Base-by-base conservation (phyloP, 2,113 vertebrate species). In the Sus scrofa region DNA sequence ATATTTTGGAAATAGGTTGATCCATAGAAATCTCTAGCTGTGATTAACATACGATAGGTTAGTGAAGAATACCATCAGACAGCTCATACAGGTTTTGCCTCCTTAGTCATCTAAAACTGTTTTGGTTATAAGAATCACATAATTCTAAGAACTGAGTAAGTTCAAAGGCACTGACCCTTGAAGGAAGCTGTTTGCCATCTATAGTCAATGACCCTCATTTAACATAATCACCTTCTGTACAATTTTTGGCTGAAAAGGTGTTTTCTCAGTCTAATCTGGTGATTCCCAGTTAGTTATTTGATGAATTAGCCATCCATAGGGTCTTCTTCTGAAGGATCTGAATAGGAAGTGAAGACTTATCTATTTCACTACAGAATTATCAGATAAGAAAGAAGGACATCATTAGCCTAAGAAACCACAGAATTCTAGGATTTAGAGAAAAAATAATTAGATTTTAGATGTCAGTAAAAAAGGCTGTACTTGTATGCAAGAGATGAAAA, bases 391-490 rank as follows among this genome's bases (percentile, higher is more conserved):
- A 15, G 20, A 37, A 54, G 13, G 3, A 71, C 1, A 39, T 60
- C 4, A 54, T 44, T 50, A 73, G 11, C 27, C 14, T 60, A 56
- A 58, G 32, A 96, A 54, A 4, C 9, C 7, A 32, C 27, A 89
- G 24, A 32, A 37, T 30, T 19, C 11, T 63, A 74, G 7, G 2
- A 67, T 75, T 75, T 89, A 75, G 27, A 93, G 15, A 2, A 50
- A 83, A 89, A 75, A 13, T 32, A 39, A 62, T 27, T 52, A 74
- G 27, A 79, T 15, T 14, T 0, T 34, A 78, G 16, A 79, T 78
- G 90, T 93, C 32, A 44, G 70, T 73, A 88, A 87, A 89, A 94
- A 77, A 60, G 3, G 58, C 18, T 74, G 60, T 58, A 89, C 15
- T 3, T 81, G 6, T 37, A 2, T 71, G 6, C 3, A 79, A 77